Base-by-base conservation (phyloP, 37 sponge, comb jelly and placozoan species). In the Spongilla lacustris region DNA sequence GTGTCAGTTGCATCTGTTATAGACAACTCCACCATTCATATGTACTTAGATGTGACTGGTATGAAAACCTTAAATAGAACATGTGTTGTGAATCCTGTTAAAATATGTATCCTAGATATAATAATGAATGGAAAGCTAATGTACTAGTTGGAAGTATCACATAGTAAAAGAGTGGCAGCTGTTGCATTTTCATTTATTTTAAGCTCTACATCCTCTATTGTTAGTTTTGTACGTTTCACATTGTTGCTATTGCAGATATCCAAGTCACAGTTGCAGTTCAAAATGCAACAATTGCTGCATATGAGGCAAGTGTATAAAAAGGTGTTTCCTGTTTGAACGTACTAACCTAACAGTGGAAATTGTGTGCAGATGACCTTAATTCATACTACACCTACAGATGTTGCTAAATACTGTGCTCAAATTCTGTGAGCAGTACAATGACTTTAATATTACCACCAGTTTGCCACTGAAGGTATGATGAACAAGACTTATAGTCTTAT, bases 1-100 rank as follows among this genome's bases (percentile, higher is more conserved):
- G 71, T 25, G 31, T 37, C 74, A 23, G 68, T 35, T 34, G 22
- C 28, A 29, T 74, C 74, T 28, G 30, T 78, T 23, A 79, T 89
- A 36, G 69, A 93, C 31, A 79, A 73, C 11, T 93, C 93, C 0
- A 78, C 90, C 36, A 66, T 94, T 48, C 73, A 87, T 68, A 48
- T 94, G 6, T 78, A 78, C 34, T 34, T 74, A 28, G 94, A 94
- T 78, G 71, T 87, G 49, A 82, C 94, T 14, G 87, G 91, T 88
- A 35, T 73, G 87, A 31, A 46, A 46, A 4, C 46, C 8, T 8
- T 46, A 8, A 10, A 46, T 46, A n/a, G 46, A 46, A 46, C 4
- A 46, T 8, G 46, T 46, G n/a, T n/a, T n/a, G n/a, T n/a, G n/a
- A n/a, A n/a, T n/a, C n/a, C n/a, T n/a, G n/a, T n/a, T n/a, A n/a